These are phyloP conservation scores for Graptemys geographica DNA, from an alignment of 2,797 vertebrate species.

Conservation along the genomic window DNA sequence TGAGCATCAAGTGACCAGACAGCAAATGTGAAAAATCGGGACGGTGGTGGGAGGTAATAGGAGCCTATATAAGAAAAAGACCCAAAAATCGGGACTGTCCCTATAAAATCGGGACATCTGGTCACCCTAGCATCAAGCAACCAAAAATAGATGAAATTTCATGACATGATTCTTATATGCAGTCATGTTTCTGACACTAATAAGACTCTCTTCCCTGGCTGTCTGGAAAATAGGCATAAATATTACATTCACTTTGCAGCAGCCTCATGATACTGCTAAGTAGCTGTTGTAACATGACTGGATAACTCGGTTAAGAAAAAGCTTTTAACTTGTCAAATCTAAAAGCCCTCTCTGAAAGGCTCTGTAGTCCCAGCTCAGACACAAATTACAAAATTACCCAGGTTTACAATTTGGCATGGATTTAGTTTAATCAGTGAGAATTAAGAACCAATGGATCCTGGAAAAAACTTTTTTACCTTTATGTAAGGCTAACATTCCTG, in stretches of 20 bases:
- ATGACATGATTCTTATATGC: neutral
- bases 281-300: neutral
- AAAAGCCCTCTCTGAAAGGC: neutral
- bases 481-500: neutral
- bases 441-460: neutral
- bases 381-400: neutral
- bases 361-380: neutral
- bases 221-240: neutral
- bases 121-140: neutral
- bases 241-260: neutral
- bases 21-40: too few relatives aligned
- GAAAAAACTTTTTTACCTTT: neutral
- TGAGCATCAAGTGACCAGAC: neutral
- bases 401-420: neutral
- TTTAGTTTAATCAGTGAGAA: neutral
- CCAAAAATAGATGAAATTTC: neutral
- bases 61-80: too few relatives aligned
- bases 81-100: too few relatives aligned
- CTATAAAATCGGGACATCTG: too few relatives aligned
- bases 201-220: neutral
- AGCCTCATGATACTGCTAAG: neutral
- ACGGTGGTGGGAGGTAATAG: too few relatives aligned
- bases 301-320: neutral
- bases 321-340: neutral
- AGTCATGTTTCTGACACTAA: neutral